Evolutionary conservation across 2,888 invertebrate species (phyloP).

Genomic region (Caenorhabditis uteleia): DNA sequence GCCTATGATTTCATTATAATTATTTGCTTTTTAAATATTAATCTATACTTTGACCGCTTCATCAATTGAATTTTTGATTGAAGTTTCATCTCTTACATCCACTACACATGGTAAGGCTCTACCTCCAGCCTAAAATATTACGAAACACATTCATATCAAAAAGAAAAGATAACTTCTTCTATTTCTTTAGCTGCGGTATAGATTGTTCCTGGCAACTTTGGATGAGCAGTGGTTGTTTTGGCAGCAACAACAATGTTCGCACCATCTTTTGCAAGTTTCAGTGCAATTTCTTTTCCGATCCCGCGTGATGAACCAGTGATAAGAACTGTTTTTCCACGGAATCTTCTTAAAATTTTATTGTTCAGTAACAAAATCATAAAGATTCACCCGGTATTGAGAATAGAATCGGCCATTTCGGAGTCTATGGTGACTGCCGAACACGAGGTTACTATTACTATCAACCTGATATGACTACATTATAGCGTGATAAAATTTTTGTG

Average conservation of each 20-base stretch:
- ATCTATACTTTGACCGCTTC: slow-evolving; percentile 14
- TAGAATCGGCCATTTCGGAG: not conserved
- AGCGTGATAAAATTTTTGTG: too few relatives aligned
- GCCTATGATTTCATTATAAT: not conserved
- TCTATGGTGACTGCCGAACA: too few relatives aligned
- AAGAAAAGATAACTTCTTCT: slow-evolving; percentile 69
- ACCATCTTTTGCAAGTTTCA: slow-evolving; percentile 76
- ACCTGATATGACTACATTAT: too few relatives aligned
- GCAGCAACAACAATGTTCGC: slow-evolving; percentile 90
- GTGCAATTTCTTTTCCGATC: slow-evolving; percentile 51
- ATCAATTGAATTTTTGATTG: slow-evolving; percentile 72
- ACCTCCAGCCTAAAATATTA: slow-evolving; percentile 36
- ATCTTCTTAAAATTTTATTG: slow-evolving; percentile 18
- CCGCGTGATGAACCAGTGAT: slow-evolving; percentile 52
- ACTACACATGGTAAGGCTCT: slow-evolving; percentile 76
- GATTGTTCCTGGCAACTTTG: slow-evolving; percentile 89
- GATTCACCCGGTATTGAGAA: slow-evolving; percentile 1
- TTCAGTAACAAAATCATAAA: not conserved
- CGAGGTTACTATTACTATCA: too few relatives aligned
- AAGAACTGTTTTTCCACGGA: slow-evolving; percentile 41
- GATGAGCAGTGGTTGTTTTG: slow-evolving; percentile 87
- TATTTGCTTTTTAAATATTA: not conserved
- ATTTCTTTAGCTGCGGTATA: slow-evolving; percentile 88
- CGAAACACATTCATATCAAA: not conserved
- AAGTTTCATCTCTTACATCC: slow-evolving; percentile 85